These are phyloP conservation scores for Rhodeus uyekii DNA, from an alignment of 2,797 vertebrate species.

Conservation along the genomic window DNA sequence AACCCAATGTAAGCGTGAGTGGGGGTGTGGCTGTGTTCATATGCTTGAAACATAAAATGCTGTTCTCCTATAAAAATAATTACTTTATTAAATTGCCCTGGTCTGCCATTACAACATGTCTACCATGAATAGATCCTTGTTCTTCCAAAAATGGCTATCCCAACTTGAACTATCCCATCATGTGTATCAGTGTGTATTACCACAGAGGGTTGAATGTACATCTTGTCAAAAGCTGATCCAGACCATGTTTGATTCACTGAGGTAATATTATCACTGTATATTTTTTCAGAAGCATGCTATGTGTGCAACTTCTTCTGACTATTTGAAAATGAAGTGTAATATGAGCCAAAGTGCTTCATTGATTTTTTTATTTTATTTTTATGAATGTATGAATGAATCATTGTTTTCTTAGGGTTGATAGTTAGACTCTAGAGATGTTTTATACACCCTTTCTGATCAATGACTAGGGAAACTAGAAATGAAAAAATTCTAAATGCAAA, in stretches of 20 bases:
- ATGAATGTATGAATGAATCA: not conserved
- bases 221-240: not conserved
- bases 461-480: not conserved
- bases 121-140: constrained; percentile 34
- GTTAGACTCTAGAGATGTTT: not conserved
- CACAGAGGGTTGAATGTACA: not conserved
- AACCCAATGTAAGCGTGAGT: constrained; percentile 8
- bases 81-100: constrained; percentile 29
- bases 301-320: not conserved
- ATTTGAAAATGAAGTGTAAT: not conserved
- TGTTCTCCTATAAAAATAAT: constrained; percentile 5
- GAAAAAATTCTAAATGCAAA: not conserved
- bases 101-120: constrained; percentile 17
- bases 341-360: constrained; percentile 21
- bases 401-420: not conserved
- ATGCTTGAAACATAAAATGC: constrained; percentile 15
- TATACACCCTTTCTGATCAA: not conserved
- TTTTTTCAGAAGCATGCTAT: constrained; percentile 24
- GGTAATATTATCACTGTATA: not conserved
- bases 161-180: constrained; percentile 12
- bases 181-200: not conserved
- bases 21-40: not conserved
- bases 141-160: constrained; percentile 53
- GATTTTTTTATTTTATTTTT: constrained; percentile 11
- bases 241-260: not conserved